Percentiles rank a stretch among this genome's conserved stretches.
These are phyloP conservation scores for Ptyas mucosa DNA, from an alignment of 2,113 vertebrate species.

Conservation along the genomic window DNA sequence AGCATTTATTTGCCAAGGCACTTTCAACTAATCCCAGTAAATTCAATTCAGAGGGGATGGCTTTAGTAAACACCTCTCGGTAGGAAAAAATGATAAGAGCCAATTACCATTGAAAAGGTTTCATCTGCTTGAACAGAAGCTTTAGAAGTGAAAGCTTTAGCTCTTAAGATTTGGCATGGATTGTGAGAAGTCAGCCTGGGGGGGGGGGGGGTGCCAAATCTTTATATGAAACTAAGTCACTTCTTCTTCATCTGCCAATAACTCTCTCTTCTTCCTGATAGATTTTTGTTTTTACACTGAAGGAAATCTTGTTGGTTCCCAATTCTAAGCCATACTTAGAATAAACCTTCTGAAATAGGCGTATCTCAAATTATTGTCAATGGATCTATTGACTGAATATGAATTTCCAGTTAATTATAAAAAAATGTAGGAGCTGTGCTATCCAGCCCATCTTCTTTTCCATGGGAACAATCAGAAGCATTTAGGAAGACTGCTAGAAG, in stretches of 20 bases:
- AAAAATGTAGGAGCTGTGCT: neutral
- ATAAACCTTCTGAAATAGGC: neutral
- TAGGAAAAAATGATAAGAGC: neutral
- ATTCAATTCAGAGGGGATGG: neutral
- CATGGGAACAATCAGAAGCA: neutral
- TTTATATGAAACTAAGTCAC: neutral
- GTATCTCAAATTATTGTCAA: neutral
- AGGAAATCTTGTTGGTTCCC: neutral
- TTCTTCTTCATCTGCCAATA: neutral
- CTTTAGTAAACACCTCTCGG: neutral
- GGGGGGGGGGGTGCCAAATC: accelerated
- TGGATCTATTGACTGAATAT: neutral
- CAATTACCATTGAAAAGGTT: neutral
- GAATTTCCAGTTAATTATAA: neutral
- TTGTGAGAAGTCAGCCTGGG: neutral
- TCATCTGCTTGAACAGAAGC: neutral
- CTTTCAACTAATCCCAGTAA: neutral
- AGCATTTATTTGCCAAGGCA: neutral
- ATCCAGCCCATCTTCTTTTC: neutral
- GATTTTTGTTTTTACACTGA: neutral
- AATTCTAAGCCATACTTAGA: neutral
- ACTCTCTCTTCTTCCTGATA: neutral
- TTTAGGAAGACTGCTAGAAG: neutral
- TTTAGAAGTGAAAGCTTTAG: neutral
- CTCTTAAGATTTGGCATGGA: neutral